Evolutionary conservation across 2,888 invertebrate genomes (phyloP).

Genomic region (Harpalus rubripes): DNA sequence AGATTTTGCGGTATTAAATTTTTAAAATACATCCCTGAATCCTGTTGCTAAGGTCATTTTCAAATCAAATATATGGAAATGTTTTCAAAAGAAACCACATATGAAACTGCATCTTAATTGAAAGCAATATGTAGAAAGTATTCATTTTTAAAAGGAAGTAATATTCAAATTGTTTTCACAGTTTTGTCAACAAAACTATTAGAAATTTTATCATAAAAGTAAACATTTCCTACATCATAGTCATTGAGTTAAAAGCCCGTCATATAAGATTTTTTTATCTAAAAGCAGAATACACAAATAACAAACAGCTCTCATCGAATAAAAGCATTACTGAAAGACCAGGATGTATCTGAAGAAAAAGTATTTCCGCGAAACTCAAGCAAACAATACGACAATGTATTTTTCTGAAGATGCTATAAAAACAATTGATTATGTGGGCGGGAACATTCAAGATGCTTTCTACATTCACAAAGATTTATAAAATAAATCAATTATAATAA

Average conservation of each 20-base stretch:
- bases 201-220: neutral
- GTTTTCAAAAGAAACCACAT: too few species aligned
- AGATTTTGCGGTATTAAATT: too few species aligned
- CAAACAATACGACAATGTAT: slow-evolving; percentile 41
- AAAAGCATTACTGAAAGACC: slow-evolving; percentile 5
- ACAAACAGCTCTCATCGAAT: slow-evolving; percentile 7
- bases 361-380: slow-evolving; percentile 35
- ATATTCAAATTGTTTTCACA: too few species aligned
- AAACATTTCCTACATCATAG: neutral
- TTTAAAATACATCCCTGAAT: too few species aligned
- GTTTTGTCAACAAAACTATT: neutral
- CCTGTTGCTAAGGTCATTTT: too few species aligned
- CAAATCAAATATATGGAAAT: too few species aligned
- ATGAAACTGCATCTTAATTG: too few species aligned
- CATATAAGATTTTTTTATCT: neutral
- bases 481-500: slow-evolving; percentile 3
- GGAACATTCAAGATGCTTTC: neutral
- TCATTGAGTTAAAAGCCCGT: neutral
- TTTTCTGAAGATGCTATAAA: slow-evolving; percentile 16
- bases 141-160: too few species aligned
- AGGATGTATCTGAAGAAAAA: slow-evolving; percentile 6
- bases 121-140: too few species aligned
- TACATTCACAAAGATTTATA: neutral
- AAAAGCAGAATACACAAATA: slow-evolving; percentile 7
- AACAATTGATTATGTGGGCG: slow-evolving; percentile 37